Percentiles rank a stretch among this genome's conserved stretches.
Conservation (phyloP, 2,888 invertebrate species). For the Troides helena region DNA sequence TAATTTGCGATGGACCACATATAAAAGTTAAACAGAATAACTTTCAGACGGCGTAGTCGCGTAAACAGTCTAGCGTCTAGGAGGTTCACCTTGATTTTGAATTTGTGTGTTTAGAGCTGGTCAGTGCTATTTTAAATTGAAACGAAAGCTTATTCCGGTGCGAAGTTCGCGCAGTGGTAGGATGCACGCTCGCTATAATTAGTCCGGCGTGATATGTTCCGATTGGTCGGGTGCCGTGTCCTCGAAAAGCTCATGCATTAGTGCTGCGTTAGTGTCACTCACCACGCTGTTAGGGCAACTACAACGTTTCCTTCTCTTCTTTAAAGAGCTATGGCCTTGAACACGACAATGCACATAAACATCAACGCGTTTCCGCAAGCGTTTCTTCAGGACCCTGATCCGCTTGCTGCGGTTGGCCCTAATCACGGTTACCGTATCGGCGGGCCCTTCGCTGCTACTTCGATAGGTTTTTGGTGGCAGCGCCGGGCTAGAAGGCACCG, state of each 20-base stretch:
- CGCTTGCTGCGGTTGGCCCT: constrained; percentile 60
- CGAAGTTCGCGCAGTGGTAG: constrained; percentile 70
- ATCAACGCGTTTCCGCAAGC: constrained; percentile 69
- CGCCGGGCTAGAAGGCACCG: constrained; percentile 83
- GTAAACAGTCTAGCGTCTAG: constrained; percentile 61
- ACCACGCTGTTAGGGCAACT: constrained; percentile 74
- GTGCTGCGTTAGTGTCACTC: constrained; percentile 66
- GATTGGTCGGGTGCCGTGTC: constrained; percentile 9
- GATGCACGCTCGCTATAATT: constrained; percentile 59
- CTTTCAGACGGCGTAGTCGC: constrained; percentile 40
- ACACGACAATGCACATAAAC: constrained; percentile 74
- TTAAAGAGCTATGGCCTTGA: constrained; percentile 50
- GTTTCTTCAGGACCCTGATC: constrained; percentile 60
- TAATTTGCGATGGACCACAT: constrained; percentile 15
- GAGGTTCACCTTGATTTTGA: constrained; percentile 76
- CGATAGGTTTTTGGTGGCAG: constrained; percentile 78
- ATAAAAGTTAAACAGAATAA: constrained; percentile 19
- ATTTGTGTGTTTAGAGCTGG: constrained; percentile 64
- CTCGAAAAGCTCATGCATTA: constrained; percentile 28
- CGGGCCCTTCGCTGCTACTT: constrained; percentile 75
- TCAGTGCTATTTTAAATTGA: constrained; percentile 74
- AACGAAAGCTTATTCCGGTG: constrained; percentile 66
- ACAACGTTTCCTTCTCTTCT: constrained; percentile 56
- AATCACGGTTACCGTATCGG: constrained; percentile 67
- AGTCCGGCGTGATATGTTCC: constrained; percentile 36